Conservation (phyloP, 2,797 vertebrate species). For the Graptemys geographica region DNA sequence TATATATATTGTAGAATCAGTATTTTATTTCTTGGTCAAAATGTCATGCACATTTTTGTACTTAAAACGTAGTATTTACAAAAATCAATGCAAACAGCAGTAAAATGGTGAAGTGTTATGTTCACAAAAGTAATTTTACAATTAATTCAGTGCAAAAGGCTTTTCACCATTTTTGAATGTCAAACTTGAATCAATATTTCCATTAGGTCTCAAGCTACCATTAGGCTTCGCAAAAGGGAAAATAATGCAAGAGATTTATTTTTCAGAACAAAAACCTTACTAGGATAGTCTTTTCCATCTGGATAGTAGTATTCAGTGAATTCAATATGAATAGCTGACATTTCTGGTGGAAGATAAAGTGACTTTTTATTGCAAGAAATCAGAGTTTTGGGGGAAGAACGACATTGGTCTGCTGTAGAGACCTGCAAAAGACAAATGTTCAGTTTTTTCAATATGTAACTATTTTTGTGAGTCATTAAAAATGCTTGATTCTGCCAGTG, state of each 20-base stretch:
- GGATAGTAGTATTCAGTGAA: slow-evolving; percentile 99
- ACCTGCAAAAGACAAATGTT: slow-evolving; percentile 84
- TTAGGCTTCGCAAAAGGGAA: slow-evolving; percentile 5
- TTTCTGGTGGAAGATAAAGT: slow-evolving; percentile 96
- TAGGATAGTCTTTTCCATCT: slow-evolving; percentile 96
- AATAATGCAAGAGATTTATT: background rate
- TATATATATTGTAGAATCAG: background rate
- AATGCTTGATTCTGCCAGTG: background rate
- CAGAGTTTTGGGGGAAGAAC: slow-evolving; percentile 95
- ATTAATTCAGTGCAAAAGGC: background rate
- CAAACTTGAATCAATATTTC: background rate
- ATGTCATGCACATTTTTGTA: background rate
- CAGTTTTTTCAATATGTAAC: background rate
- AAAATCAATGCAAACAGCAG: background rate
- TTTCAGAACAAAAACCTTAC: slow-evolving; percentile 80
- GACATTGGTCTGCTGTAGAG: slow-evolving; percentile 95
- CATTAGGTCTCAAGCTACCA: background rate
- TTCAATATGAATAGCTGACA: slow-evolving; percentile 96
- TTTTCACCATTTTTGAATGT: background rate
- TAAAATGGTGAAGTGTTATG: background rate
- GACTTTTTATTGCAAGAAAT: slow-evolving; percentile 99
- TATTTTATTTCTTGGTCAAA: slow-evolving; percentile 8
- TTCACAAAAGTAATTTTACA: background rate
- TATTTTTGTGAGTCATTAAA: background rate
- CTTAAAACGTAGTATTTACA: background rate